Conservation (phyloP, 2,888 invertebrate genomes). For the Bursaphelenchus okinawaensis region DNA sequence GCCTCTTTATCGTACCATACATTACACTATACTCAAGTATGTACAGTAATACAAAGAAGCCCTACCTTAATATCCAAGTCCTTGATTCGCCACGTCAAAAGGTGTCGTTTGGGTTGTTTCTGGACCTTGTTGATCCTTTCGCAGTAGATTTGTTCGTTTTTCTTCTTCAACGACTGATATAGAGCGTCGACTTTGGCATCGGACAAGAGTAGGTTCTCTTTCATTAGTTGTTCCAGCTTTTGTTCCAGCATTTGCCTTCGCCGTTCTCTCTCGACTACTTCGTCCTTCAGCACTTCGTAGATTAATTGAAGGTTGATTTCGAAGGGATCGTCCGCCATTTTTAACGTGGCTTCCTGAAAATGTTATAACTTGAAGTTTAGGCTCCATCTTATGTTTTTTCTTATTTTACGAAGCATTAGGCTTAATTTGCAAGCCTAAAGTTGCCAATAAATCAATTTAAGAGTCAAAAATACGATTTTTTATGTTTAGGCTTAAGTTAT, state of each 20-base stretch:
- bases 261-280: constrained; percentile 85
- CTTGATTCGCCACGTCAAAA: constrained; percentile 76
- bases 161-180: constrained; percentile 76
- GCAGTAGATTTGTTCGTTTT: constrained; percentile 91
- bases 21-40: too few relatives aligned
- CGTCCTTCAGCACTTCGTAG: constrained; percentile 87
- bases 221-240: constrained; percentile 69
- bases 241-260: constrained; percentile 76
- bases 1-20: too few relatives aligned
- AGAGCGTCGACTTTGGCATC: constrained; percentile 70
- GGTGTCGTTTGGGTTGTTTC: constrained; percentile 62
- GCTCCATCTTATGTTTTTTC: too few relatives aligned
- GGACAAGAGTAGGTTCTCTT: constrained; percentile 70
- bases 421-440: too few relatives aligned
- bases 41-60: too few relatives aligned
- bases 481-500: too few relatives aligned
- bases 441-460: too few relatives aligned
- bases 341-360: constrained; percentile 74
- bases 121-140: constrained; percentile 65
- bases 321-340: constrained; percentile 94
- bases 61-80: constrained; percentile 66
- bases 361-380: constrained; percentile 10
- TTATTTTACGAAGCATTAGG: too few relatives aligned
- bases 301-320: constrained; percentile 78
- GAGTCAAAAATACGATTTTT: too few relatives aligned